phyloP scores from a whole-genome alignment of 37 sponge, comb jelly and placozoan species.

The Ephydatia muelleri region DNA sequence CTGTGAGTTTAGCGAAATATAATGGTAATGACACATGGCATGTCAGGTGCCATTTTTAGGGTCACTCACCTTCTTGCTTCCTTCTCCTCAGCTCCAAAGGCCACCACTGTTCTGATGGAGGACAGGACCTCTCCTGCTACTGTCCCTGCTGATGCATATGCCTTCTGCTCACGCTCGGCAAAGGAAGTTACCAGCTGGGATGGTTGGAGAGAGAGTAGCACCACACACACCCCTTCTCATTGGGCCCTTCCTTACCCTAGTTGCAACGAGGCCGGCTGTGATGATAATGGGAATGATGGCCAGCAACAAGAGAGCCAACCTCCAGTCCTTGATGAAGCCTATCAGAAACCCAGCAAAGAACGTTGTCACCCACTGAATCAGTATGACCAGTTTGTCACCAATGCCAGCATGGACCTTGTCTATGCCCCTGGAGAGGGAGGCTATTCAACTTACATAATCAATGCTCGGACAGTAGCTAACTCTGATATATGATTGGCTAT shows the following conservation, averaged over 20 bases:
- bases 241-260: conserved; percentile 47
- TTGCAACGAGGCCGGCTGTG: conserved; percentile 43
- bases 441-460: too few species aligned
- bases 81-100: conserved; percentile 79
- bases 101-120: conserved; percentile 88
- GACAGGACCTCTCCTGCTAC: conserved; percentile 89
- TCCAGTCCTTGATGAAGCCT: conserved; percentile 79
- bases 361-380: conserved; percentile 69
- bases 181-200: conserved; percentile 57
- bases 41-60: too few species aligned
- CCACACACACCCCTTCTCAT: not conserved
- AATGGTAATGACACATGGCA: not conserved
- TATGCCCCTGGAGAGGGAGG: conserved; percentile 66
- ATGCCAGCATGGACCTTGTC: conserved; percentile 95
- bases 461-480: conserved; percentile 5
- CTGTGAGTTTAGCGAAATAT: too few species aligned
- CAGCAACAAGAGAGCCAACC: conserved; percentile 79
- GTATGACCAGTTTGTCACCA: conserved; percentile 83
- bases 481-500: conserved; percentile 40
- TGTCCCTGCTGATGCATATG: conserved; percentile 89
- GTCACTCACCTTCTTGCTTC: conserved; percentile 52
- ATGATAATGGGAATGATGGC: conserved; percentile 65
- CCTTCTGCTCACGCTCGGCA: conserved; percentile 76
- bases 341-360: conserved; percentile 83
- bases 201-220: not conserved